These are phyloP conservation scores for Vipera ursinii DNA, from an alignment of 2,797 vertebrate species.

Conservation along the genomic window DNA sequence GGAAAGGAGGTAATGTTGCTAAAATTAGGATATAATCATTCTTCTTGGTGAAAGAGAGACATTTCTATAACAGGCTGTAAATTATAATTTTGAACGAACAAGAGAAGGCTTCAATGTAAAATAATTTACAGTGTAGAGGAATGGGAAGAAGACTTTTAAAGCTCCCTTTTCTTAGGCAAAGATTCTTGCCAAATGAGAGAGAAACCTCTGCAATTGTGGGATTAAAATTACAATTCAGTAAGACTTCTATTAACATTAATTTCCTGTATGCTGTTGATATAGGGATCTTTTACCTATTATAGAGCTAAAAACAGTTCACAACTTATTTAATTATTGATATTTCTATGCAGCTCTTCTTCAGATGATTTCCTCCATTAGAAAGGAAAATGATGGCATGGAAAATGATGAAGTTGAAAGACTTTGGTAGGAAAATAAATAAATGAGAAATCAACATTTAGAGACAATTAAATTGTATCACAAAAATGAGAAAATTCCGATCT, in stretches of 20 bases:
- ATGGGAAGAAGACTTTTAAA: not conserved
- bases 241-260: not conserved
- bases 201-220: not conserved
- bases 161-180: not conserved
- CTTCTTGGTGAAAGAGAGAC: conserved; percentile 18
- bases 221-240: not conserved
- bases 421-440: not conserved
- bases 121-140: not conserved
- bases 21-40: conserved; percentile 26
- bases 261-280: not conserved
- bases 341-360: not conserved
- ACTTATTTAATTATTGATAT: not conserved
- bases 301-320: not conserved
- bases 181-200: not conserved
- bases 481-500: not conserved
- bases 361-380: not conserved
- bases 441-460: not conserved
- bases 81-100: not conserved
- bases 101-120: not conserved
- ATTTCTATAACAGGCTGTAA: not conserved
- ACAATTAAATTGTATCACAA: not conserved
- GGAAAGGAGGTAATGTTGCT: conserved; percentile 13
- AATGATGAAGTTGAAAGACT: not conserved
- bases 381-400: not conserved
- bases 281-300: not conserved